phyloP scores from a whole-genome alignment of 2,113 vertebrate genomes.

The Myotis davidii region DNA sequence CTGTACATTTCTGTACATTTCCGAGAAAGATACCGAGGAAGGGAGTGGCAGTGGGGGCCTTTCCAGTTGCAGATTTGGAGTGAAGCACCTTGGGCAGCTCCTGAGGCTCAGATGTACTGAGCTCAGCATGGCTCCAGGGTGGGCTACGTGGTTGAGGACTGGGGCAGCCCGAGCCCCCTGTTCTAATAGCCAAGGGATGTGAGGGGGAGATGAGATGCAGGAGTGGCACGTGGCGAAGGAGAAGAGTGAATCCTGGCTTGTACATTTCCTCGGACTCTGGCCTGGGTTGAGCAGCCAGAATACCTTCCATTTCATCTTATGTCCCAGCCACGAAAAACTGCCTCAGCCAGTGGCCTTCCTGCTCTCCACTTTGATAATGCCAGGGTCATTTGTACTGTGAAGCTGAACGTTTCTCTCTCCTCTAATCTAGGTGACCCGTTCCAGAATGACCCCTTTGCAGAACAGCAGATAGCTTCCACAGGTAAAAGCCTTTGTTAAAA shows the following conservation, averaged over 20 bases:
- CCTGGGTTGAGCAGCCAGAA: rapidly evolving
- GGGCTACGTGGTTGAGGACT: neutral
- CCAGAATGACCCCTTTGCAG: constrained; percentile 95
- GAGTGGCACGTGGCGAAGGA: rapidly evolving
- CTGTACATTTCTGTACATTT: neutral
- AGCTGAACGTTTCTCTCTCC: neutral
- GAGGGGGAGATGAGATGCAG: neutral
- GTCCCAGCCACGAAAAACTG: neutral
- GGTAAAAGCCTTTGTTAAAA: constrained; percentile 83
- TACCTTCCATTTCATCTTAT: neutral
- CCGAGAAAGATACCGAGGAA: neutral
- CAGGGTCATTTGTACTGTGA: neutral
- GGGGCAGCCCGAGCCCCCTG: neutral
- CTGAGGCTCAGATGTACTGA: too few relatives aligned
- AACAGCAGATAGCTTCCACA: constrained; percentile 88
- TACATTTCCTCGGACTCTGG: rapidly evolving
- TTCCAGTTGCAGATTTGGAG: neutral
- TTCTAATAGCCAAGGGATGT: neutral
- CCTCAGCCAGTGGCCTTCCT: neutral
- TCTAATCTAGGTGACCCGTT: constrained; percentile 91
- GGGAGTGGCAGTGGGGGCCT: neutral
- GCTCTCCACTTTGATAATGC: neutral
- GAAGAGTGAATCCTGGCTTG: neutral
- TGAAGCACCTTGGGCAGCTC: neutral
- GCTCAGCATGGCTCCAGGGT: neutral